Evolutionary conservation across 2,113 vertebrate species (phyloP), one percentile per base, ranked within the genome.

Genomic region (Cephalopterus ornatus): DNA sequence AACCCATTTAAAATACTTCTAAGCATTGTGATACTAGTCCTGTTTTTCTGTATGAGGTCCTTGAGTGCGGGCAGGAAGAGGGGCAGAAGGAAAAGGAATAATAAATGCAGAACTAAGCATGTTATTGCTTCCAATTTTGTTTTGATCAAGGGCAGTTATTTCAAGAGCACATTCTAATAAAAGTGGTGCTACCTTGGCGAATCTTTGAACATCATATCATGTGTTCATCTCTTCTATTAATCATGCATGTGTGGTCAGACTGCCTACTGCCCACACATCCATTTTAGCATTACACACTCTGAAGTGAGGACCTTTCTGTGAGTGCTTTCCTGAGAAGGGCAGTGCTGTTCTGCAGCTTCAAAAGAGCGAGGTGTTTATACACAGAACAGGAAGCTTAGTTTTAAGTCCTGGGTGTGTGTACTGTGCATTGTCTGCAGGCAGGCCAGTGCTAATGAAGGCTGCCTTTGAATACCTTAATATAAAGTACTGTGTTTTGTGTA

Each of bases 211-310:
- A 35, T 75, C 6, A 0, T 30, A 13, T 28, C 30, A 11, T 35
- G 27, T 2, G 1, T 74, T 77, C 28, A 33, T n/a, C 61, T 59
- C 44, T 49, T 61, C 5, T 37, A 0, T 46, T 82, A 59, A n/a
- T 53, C 9, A 1, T 23, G 32, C 2, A 0, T 22, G 6, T 56
- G 12, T 42, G 35, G 26, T 67, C 67, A 47, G 28, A 5, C 33
- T 93, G 46, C 85, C 49, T 74, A 4, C 52, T 89, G 55, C 53
- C 49, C 32, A 28, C 47, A 18, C 2, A 6, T 46, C 17, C 42
- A 8, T 66, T 66, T 65, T n/a, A 32, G n/a, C 35, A n/a, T 62
- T 52, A 10, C 9, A 16, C 12, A 5, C 23, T 52, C 27, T 75
- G 39, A 55, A 35, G 30, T 9, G 49, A 58, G 52, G 21, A 63